These are phyloP conservation scores for Ophioninae sp. DNA, from an alignment of 2,888 invertebrate species.

Conservation along the genomic window DNA sequence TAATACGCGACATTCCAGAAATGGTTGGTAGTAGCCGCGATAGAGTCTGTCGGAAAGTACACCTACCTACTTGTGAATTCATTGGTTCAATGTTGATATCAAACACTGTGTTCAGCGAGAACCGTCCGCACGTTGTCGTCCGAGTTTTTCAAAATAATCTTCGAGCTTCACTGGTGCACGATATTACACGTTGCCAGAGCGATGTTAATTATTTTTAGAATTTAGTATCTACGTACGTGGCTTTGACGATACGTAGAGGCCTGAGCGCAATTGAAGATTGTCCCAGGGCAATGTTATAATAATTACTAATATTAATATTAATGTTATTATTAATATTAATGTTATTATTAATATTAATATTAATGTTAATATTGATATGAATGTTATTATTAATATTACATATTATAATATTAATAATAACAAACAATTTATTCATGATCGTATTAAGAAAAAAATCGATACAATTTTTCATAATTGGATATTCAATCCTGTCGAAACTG, in stretches of 20 bases:
- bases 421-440: not conserved
- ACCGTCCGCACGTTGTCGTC: conserved; percentile 14
- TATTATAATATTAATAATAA: too few relatives aligned
- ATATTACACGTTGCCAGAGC: conserved; percentile 26
- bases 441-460: not conserved
- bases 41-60: not conserved
- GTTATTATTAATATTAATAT: too few relatives aligned
- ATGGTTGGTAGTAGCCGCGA: not conserved
- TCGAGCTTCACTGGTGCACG: conserved; percentile 15
- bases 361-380: not conserved
- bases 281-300: not conserved
- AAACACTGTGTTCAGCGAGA: conserved; percentile 1
- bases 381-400: too few relatives aligned
- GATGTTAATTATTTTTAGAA: conserved; percentile 43
- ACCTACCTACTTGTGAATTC: not conserved
- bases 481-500: not conserved
- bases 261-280: not conserved
- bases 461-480: not conserved
- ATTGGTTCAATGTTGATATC: not conserved
- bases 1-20: not conserved
- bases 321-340: too few relatives aligned
- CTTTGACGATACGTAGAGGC: not conserved
- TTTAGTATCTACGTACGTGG: not conserved
- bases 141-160: conserved; percentile 31
- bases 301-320: too few relatives aligned